phyloP scores from a whole-genome alignment of 1,140 invertebrate species.

The Drosophila bifasciata region DNA sequence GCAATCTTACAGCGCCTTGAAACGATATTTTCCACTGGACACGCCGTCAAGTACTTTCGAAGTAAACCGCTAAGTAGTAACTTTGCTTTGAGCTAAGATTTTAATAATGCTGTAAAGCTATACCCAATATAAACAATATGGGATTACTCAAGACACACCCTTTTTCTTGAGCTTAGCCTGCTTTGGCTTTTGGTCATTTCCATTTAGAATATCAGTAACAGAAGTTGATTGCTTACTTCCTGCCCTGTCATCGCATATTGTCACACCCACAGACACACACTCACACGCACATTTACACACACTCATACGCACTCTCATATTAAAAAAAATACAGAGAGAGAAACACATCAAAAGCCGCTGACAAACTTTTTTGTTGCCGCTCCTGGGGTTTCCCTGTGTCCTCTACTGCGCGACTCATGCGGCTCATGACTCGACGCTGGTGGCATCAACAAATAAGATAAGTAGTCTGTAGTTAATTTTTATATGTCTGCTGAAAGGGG shows the following conservation, averaged over 20 bases:
- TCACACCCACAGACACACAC: conserved; percentile 32
- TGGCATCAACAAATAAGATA: conserved; percentile 78
- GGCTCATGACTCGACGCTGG: background rate
- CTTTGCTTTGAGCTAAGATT: no score
- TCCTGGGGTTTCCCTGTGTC: conserved; percentile 32
- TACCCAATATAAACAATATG: no score
- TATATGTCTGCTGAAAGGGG: conserved; percentile 71
- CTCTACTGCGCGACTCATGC: background rate
- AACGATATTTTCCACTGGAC: no score
- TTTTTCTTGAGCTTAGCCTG: background rate
- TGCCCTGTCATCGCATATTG: conserved; percentile 52
- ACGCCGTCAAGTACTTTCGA: no score
- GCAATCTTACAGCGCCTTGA: no score
- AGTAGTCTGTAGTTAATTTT: conserved; percentile 82
- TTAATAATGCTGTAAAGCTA: no score
- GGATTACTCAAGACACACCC: background rate
- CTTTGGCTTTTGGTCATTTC: conserved; percentile 31
- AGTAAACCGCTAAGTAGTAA: no score
- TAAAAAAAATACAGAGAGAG: background rate
- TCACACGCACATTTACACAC: conserved; percentile 15
- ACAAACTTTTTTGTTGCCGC: conserved; percentile 52
- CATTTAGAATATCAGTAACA: conserved; percentile 58
- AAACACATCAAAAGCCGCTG: conserved; percentile 64
- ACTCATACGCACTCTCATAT: conserved; percentile 2
- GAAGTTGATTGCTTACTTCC: conserved; percentile 70